Base-by-base conservation (phyloP, 2,888 invertebrate species). In the Ophioninae sp. region DNA sequence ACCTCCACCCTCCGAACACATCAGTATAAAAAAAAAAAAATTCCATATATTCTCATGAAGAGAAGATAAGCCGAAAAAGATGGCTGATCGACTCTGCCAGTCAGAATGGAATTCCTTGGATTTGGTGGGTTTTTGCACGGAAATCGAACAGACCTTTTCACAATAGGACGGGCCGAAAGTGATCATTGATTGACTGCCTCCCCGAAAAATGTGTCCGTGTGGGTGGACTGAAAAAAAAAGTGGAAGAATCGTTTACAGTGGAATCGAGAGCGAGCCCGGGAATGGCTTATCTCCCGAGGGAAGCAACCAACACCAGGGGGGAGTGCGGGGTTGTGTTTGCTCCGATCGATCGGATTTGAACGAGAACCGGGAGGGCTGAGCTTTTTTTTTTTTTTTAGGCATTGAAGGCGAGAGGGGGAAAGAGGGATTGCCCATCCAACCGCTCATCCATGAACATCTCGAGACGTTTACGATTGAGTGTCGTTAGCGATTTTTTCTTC, bases 201-300 rank as follows among this genome's bases (percentile, higher is more conserved):
- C 58, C 56, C 58, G 58, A 56, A 58, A 68, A 82, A 78, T 74
- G 79, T 67, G 75, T 20, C 58, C 30, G 37, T 64, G 41, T 63
- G 73, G 65, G 68, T 72, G 63, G 8, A 78, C 10, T 51, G 64
- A 72, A 51, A 63, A 37, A 64, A 56, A 37, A 64, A 68, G 41
- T 51, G 67, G 44, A 77, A 39, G 58, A 64, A 64, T 71, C 23
- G 65, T 74, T 65, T 68, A 76, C 37, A 63, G 71, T 76, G 78
- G 78, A 20, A 72, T 65, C 72, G 61, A 17, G 51, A 58, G 75
- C 71, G 68, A 51, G 81, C 65, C 68, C 58, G 44, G 71, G 80
- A 65, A 77, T 73, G 73, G 77, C 59, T 83, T 74, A 78, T 83
- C 77, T 78, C 76, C 69, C 80, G 77, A 75, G 83, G 80, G 83